phyloP scores from a whole-genome alignment of 2,888 invertebrate genomes.

The Pandemis corylana region DNA sequence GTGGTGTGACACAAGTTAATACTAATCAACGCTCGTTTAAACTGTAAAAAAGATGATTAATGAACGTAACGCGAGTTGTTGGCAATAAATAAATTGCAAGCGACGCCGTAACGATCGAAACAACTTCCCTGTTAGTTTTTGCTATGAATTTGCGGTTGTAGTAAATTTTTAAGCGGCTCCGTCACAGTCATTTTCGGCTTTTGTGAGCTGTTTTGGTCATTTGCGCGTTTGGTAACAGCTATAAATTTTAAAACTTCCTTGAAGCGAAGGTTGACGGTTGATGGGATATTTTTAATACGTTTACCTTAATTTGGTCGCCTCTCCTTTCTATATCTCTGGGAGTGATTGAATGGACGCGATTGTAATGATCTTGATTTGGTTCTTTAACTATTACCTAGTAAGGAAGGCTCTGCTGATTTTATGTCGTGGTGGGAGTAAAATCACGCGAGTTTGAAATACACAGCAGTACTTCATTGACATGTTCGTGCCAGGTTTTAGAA shows the following conservation, averaged over 20 bases:
- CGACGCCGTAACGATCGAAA: conserved; percentile 2
- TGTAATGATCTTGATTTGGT: too few relatives aligned
- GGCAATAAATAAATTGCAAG: conserved; percentile 9
- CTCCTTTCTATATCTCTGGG: too few relatives aligned
- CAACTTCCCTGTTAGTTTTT: conserved; percentile 27
- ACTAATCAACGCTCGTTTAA: conserved; percentile 19
- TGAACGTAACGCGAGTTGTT: conserved; percentile 7
- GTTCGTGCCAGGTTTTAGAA: too few relatives aligned
- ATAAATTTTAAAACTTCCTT: conserved; percentile 20
- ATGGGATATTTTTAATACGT: not conserved
- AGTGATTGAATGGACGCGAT: too few relatives aligned
- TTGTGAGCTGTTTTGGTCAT: conserved; percentile 8
- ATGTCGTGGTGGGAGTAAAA: too few relatives aligned
- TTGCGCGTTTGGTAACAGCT: conserved; percentile 9
- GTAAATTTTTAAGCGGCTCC: conserved; percentile 6
- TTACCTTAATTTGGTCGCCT: not conserved
- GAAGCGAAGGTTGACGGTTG: conserved; percentile 11
- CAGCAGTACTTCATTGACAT: too few relatives aligned
- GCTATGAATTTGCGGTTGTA: conserved; percentile 19
- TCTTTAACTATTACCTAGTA: too few relatives aligned
- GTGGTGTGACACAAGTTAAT: conserved; percentile 15
- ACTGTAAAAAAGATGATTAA: conserved; percentile 31
- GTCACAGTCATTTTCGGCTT: not conserved
- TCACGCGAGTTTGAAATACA: too few relatives aligned
- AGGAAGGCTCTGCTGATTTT: too few relatives aligned